phyloP scores from a whole-genome alignment of 2,888 invertebrate genomes.

The Plemyria rubiginata region DNA sequence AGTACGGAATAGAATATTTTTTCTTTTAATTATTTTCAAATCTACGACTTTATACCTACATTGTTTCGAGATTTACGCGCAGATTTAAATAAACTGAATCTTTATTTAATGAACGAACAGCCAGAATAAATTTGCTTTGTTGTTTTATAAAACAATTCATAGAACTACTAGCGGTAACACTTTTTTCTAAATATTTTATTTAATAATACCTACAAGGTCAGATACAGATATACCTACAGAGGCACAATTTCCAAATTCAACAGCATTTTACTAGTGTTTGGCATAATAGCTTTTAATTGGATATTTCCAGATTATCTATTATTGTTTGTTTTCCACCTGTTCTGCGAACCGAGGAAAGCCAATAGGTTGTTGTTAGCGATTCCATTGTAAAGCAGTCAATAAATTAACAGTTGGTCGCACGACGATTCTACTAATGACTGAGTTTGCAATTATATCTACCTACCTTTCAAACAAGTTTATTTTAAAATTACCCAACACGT shows the following conservation, averaged over 20 bases:
- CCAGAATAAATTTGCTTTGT: constrained; percentile 10
- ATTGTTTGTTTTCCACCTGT: constrained; percentile 4
- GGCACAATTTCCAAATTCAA: background rate
- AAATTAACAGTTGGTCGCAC: constrained; percentile 15
- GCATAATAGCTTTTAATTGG: background rate
- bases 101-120: constrained; percentile 24
- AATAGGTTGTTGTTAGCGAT: constrained; percentile 8
- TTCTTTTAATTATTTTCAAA: constrained; percentile 16
- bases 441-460: constrained; percentile 1
- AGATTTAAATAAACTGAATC: constrained; percentile 28
- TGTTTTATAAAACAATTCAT: too few relatives aligned
- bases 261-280: background rate
- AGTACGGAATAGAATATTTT: background rate
- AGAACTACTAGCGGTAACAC: too few relatives aligned
- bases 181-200: too few relatives aligned
- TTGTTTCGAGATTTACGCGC: constrained; percentile 17
- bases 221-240: too few relatives aligned
- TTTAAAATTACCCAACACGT: background rate
- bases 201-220: too few relatives aligned
- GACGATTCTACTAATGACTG: constrained; percentile 12
- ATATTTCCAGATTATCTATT: background rate
- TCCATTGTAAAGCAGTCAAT: constrained; percentile 21
- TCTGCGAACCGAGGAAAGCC: constrained; percentile 11
- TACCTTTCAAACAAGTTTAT: background rate
- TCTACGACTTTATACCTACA: constrained; percentile 17